Percentiles rank a stretch among this genome's conserved stretches.
Evolutionary conservation across 2,888 invertebrate genomes (phyloP).

Genomic region (Ischnura elegans): DNA sequence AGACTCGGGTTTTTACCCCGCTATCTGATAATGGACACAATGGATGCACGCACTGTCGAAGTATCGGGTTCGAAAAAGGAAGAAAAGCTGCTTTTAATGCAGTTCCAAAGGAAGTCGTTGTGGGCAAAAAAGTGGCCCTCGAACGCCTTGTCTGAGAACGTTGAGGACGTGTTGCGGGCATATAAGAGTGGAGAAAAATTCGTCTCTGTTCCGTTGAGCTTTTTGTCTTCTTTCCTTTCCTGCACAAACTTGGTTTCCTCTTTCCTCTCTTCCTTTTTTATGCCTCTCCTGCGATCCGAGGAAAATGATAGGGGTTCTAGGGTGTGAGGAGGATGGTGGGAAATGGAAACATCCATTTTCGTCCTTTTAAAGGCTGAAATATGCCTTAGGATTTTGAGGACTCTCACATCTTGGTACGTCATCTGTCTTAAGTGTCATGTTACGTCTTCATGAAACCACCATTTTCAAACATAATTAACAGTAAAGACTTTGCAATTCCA

Average conservation of each 20-base stretch:
- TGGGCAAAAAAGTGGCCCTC: conserved; percentile 16
- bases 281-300: neutral
- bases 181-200: neutral
- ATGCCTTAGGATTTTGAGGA: too few relatives aligned
- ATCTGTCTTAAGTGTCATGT: too few relatives aligned
- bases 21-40: conserved; percentile 47
- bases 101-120: conserved; percentile 30
- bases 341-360: too few relatives aligned
- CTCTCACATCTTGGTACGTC: too few relatives aligned
- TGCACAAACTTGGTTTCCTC: neutral
- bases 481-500: too few relatives aligned
- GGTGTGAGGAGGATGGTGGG: neutral
- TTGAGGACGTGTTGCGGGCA: neutral
- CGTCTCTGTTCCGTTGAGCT: neutral
- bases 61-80: conserved; percentile 30
- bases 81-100: neutral
- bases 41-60: conserved; percentile 40
- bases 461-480: too few relatives aligned
- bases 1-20: neutral
- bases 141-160: neutral
- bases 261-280: neutral
- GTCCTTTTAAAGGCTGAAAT: too few relatives aligned
- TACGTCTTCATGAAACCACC: too few relatives aligned
- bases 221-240: neutral
- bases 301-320: neutral